phyloP scores from a whole-genome alignment of 2,113 vertebrate genomes.

The Catharus minimus region DNA sequence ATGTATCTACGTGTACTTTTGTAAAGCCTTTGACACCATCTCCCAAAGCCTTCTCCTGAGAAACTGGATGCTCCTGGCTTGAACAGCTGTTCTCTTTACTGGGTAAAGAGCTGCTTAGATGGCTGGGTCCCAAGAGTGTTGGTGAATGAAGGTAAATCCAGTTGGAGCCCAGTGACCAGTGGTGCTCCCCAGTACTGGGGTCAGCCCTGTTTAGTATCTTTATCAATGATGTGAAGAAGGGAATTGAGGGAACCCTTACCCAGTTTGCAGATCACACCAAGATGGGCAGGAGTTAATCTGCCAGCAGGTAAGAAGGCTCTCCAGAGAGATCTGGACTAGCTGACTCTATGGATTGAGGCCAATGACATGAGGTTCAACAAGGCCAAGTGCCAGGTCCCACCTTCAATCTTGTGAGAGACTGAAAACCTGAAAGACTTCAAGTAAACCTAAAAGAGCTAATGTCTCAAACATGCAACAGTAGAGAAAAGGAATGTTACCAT shows the following conservation, averaged over 20 bases:
- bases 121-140: rapidly evolving
- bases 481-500: not conserved
- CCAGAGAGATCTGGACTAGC: not conserved
- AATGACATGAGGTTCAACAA: not conserved
- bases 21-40: not conserved
- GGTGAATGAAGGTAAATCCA: not conserved
- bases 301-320: not conserved
- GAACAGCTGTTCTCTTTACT: not conserved
- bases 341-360: not conserved
- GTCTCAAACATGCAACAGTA: not conserved
- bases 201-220: not conserved
- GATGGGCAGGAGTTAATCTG: not conserved
- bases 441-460: not conserved
- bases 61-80: not conserved
- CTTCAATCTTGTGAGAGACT: not conserved
- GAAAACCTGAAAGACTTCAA: not conserved
- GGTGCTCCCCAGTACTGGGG: not conserved
- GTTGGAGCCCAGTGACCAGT: not conserved
- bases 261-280: not conserved
- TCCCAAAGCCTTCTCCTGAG: not conserved
- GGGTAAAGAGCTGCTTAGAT: not conserved
- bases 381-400: not conserved
- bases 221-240: rapidly evolving
- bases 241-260: no score
- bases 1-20: not conserved